Base-by-base conservation (phyloP, 1,140 invertebrate genomes). In the Arion vulgaris region DNA sequence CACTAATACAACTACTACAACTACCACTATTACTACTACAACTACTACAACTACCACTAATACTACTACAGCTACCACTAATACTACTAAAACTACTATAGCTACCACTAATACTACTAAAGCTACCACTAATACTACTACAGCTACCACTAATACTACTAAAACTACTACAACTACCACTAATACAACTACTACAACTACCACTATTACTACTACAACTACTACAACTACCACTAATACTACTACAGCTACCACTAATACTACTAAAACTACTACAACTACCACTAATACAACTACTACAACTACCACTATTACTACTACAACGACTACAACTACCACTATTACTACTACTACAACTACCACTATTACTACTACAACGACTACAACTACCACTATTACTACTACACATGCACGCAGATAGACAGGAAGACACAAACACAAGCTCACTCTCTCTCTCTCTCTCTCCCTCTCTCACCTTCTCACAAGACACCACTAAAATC, bases 261-360 rank as follows among this genome's bases (percentile, higher is more conserved):
- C 62, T 66, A 66, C n/a, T 66, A 66, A n/a, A 32, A 66, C 62
- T 66, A 66, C 62, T 66, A 66, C 62, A 32, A 17, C n/a, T 66
- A 28, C 62, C 32, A 17, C 17, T 66, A 34, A n/a, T 66, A 23
- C 62, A 15, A 17, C 62, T 66, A 17, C 62, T 32, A 34, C 62
- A 32, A 34, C n/a, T 66, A 17, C 62, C 5, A 34, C 19, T 23
- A 34, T 34, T 66, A 2, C 62, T 66, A 28, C 62, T 66, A 28
- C 62, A 15, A 28, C 62, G 4, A 66, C n/a, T 66, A 66, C 28
- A 32, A 32, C 17, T 66, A 66, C 62, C 32, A 66, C n/a, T 32
- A 66, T 28, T 66, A 32, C 17, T 66, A 32, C 62, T 7, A 66
- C 62, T 34, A 66, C n/a, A 11, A 66, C 62, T 66, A 66, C 62